Base-by-base conservation (phyloP, 1,140 invertebrate species). In the Trigoniulus corallinus region DNA sequence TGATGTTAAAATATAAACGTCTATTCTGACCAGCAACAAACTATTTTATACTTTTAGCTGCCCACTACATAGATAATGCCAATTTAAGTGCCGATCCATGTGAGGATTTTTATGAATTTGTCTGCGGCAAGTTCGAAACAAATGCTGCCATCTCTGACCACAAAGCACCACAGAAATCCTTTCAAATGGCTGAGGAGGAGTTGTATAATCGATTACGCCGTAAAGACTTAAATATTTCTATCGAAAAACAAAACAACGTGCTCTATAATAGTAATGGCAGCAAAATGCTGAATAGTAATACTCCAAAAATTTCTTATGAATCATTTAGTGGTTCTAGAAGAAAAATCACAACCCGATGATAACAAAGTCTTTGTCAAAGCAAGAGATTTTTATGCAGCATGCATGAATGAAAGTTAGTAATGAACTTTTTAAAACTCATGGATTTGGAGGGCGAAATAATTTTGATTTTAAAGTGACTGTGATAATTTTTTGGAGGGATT, bases 81-180 rank as follows among this genome's bases (percentile, higher is more conserved):
- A 64, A 72, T 53, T 48, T 49, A 39, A 57, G 60, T 1, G 61
- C 62, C 13, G 64, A 72, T 45, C 72, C 72, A 7, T 74, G 73
- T 57, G 57, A 63, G 13, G 68, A 74, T 58, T 68, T 74, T 51
- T 74, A 70, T 58, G 56, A 67, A 39, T 74, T 67, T 57, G 60
- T 71, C 0, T 75, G 74, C 59, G 80, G 79, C 0, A 74, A 76
- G 3, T 83, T 48, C 76, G 77, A 72, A 75, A 48, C 65, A 72
- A 47, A 71, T 71, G 50, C 80, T 61, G 77, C 77, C 0, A 76
- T 80, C 48, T 77, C 78, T 0, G 76, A 81, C 7, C 53, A 79
- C 76, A 62, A 72, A 76, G 44, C 73, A 73, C 0, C 75, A 71
- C 0, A 79, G 76, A 77, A 76, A 78, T 58, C 75, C 78, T 66